phyloP scores from a whole-genome alignment of 2,113 vertebrate species.

The Oreotrochilus melanogaster region DNA sequence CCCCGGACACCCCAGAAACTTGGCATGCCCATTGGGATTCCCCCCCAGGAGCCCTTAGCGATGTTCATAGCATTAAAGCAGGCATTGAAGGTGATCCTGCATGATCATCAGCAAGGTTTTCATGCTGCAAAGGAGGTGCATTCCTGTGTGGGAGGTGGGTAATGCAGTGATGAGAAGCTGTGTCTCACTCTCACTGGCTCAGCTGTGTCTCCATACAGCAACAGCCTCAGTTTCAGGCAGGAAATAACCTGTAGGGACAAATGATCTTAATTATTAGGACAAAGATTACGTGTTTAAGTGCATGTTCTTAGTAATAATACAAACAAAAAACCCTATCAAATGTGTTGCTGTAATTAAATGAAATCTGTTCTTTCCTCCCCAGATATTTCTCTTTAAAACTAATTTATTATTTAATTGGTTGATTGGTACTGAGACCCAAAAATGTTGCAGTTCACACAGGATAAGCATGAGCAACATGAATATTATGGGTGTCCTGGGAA shows the following conservation, averaged over 20 bases:
- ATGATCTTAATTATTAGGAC: slow-evolving; percentile 32
- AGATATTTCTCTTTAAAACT: slow-evolving; percentile 20
- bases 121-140: background rate
- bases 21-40: background rate
- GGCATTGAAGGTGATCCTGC: background rate
- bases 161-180: background rate
- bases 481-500: background rate
- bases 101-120: background rate
- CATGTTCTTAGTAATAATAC: background rate
- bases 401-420: slow-evolving; percentile 1
- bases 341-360: background rate
- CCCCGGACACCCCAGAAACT: background rate
- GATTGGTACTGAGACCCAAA: slow-evolving; percentile 4
- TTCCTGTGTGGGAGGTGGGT: background rate
- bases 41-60: background rate
- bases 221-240: background rate
- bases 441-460: background rate
- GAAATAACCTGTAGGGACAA: slow-evolving; percentile 24
- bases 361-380: background rate
- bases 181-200: background rate
- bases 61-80: background rate
- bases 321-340: slow-evolving; percentile 2
- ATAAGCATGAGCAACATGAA: background rate
- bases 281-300: slow-evolving; percentile 21
- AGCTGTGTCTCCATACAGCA: background rate